These are phyloP conservation scores for Papilio helenus DNA, from an alignment of 1,140 invertebrate genomes.

Conservation along the genomic window DNA sequence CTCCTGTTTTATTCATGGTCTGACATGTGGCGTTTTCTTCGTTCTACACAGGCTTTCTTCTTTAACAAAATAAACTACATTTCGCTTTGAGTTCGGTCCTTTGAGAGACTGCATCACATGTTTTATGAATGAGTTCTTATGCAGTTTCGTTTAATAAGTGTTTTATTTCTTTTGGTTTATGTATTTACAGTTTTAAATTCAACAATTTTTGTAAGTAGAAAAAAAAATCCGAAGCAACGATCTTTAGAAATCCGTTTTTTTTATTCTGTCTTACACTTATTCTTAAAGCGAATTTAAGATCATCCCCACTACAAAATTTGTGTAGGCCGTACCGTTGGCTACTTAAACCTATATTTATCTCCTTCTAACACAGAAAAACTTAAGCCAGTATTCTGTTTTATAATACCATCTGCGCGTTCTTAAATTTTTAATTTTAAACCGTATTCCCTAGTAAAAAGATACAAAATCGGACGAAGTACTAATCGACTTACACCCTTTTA, in stretches of 20 bases:
- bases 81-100: slow-evolving; percentile 76
- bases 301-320: slow-evolving; percentile 70
- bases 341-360: slow-evolving; percentile 75
- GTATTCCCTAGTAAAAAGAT: slow-evolving; percentile 4
- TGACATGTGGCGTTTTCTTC: slow-evolving; percentile 76
- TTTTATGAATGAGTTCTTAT: slow-evolving; percentile 77
- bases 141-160: slow-evolving; percentile 54
- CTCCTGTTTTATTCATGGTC: slow-evolving; percentile 80
- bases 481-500: slow-evolving; percentile 45
- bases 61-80: slow-evolving; percentile 81
- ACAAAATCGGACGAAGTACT: slow-evolving; percentile 42
- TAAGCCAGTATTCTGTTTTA: slow-evolving; percentile 61
- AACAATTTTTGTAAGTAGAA: slow-evolving; percentile 42
- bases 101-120: slow-evolving; percentile 73
- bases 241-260: slow-evolving; percentile 39
- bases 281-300: slow-evolving; percentile 78
- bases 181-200: background rate
- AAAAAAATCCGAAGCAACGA: slow-evolving; percentile 39
- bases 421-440: slow-evolving; percentile 37
- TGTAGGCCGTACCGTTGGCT: slow-evolving; percentile 79
- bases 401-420: slow-evolving; percentile 53
- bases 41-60: slow-evolving; percentile 78
- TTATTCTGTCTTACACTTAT: slow-evolving; percentile 50
- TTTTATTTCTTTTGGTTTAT: slow-evolving; percentile 26
- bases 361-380: slow-evolving; percentile 75